Evolutionary conservation across 92 coral and sea anemone genomes (phyloP).

Genomic region (Palythoa grandis): DNA sequence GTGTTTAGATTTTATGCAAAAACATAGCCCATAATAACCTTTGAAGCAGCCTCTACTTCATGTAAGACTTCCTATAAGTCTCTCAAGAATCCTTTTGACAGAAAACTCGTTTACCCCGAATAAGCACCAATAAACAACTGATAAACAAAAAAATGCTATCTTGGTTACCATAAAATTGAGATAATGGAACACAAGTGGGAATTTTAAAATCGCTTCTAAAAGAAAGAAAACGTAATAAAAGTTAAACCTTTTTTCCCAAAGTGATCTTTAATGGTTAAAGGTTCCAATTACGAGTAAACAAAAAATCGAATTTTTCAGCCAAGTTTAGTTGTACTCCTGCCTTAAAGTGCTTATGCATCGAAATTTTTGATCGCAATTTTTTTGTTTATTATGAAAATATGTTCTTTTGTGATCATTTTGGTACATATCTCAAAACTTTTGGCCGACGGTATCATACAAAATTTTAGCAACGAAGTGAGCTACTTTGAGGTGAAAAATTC

Average conservation of each 20-base stretch:
- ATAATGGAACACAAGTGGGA: slow-evolving; percentile 21
- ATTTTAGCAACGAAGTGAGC: too few relatives aligned
- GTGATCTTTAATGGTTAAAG: slow-evolving; percentile 5
- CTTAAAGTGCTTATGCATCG: not conserved
- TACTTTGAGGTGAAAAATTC: too few relatives aligned
- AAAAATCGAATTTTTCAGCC: slow-evolving; percentile 18
- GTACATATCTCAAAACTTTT: too few relatives aligned
- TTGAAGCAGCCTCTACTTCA: slow-evolving; percentile 13
- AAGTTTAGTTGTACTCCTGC: slow-evolving; percentile 1
- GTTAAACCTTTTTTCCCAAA: slow-evolving; percentile 20
- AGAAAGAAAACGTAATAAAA: not conserved
- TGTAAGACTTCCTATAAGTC: slow-evolving; percentile 27
- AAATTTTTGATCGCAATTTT: too few relatives aligned
- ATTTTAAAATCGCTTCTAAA: slow-evolving; percentile 29
- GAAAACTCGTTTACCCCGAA: slow-evolving; percentile 6
- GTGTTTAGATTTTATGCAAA: slow-evolving; percentile 4
- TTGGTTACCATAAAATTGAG: slow-evolving; percentile 39
- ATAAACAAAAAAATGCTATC: slow-evolving; percentile 28
- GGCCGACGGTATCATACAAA: too few relatives aligned
- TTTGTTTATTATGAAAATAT: too few relatives aligned
- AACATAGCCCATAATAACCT: slow-evolving; percentile 4
- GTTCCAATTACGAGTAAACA: slow-evolving; percentile 12
- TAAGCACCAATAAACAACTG: slow-evolving; percentile 19
- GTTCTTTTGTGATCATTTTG: too few relatives aligned
- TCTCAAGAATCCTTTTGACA: not conserved